Percentiles rank a stretch among this genome's conserved stretches.
phyloP scores from a whole-genome alignment of 2,888 invertebrate species.

The Icerya purchasi region DNA sequence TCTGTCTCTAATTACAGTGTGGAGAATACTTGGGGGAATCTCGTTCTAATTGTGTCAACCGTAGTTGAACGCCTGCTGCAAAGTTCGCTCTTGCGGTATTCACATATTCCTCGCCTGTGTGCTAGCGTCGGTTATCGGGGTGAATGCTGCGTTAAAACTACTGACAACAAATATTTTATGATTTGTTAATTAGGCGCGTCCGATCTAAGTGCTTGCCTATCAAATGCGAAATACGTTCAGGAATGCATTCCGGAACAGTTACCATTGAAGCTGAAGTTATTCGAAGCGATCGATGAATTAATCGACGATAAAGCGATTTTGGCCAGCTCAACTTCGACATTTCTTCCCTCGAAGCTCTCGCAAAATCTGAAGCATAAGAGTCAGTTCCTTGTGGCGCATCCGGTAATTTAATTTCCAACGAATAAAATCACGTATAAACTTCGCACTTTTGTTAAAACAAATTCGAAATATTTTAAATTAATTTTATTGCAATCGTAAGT shows the following conservation, averaged over 20 bases:
- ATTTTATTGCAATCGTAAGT: not conserved
- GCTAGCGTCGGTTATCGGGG: too few relatives aligned
- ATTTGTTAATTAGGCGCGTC: constrained; percentile 37
- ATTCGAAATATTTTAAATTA: constrained; percentile 1
- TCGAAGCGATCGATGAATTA: constrained; percentile 50
- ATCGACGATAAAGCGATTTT: constrained; percentile 55
- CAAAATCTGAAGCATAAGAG: constrained; percentile 49
- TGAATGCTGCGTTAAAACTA: too few relatives aligned
- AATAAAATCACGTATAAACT: not conserved
- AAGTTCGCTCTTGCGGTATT: too few relatives aligned
- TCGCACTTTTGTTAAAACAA: constrained; percentile 1
- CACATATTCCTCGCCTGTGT: too few relatives aligned
- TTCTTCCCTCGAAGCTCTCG: constrained; percentile 69
- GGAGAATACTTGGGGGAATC: too few relatives aligned
- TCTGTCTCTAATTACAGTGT: too few relatives aligned
- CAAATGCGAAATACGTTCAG: constrained; percentile 60
- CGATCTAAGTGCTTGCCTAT: constrained; percentile 44
- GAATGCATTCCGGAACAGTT: constrained; percentile 86
- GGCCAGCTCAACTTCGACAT: constrained; percentile 84
- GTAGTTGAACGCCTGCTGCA: too few relatives aligned
- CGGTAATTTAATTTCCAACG: too few relatives aligned
- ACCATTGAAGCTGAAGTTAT: constrained; percentile 62
- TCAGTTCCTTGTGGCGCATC: constrained; percentile 68
- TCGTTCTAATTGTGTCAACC: too few relatives aligned
- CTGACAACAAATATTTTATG: too few relatives aligned